Base-by-base conservation (phyloP, 2,113 vertebrate genomes). In the Sciurus niger region DNA sequence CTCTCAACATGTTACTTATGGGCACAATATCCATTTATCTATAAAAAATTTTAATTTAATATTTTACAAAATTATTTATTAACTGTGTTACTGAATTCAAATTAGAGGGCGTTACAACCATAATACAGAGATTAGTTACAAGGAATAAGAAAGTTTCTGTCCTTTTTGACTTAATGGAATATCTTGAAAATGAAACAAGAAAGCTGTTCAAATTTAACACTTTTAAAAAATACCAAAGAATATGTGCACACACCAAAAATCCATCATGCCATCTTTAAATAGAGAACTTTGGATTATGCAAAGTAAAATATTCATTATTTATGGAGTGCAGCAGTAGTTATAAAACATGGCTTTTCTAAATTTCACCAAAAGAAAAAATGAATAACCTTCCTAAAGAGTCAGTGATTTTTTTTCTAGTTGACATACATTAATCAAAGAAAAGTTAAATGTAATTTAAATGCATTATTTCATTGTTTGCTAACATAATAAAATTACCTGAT, bases 361-460 rank as follows among this genome's bases (percentile, higher is more conserved):
- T 86, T 83, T 6, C 3, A 72, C 30, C 37, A 73, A 93, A 90
- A 12, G 51, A 95, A 86, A 79, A 86, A 92, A 65, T 34, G 37
- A 96, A 76, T 94, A 96, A 68, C 25, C 55, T 93, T 96, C 22
- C 70, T 97, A 95, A 58, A 8, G 3, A 20, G 1, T 6, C 46
- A 86, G 58, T 67, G 63, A 65, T 80, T 78, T 4, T 2, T 96
- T 98, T 79, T 73, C 1, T 22, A n/a, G 84, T 58, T 92, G 63
- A 2, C 48, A 63, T 92, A 48, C n/a, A 34, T 82, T 97, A 94
- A 90, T 37, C 25, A 93, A 93, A 84, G 43, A 74, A 84, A 95
- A 91, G 28, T 95, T 90, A 96, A 97, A 94, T 94, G 14, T 89
- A 97, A 98, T 95, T 88, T 84, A 98, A 97, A 97, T 51, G 34